Evolutionary conservation across 2,797 vertebrate species (phyloP).

Genomic region (Merluccius polli): DNA sequence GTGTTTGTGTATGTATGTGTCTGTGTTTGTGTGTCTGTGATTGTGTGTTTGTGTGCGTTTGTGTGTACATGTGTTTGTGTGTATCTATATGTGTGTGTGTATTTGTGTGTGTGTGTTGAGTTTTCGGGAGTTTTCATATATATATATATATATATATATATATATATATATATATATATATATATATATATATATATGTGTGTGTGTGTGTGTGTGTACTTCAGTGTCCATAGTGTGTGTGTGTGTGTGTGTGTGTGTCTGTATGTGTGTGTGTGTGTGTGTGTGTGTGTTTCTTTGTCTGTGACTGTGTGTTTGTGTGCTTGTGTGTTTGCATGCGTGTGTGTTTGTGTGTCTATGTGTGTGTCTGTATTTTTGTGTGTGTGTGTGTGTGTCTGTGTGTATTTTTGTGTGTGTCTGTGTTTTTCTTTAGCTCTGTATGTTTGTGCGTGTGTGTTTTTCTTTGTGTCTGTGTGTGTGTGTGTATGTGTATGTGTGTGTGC

Average conservation of each 20-base stretch:
- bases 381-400: background rate
- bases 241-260: background rate
- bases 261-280: background rate
- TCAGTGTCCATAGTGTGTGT: background rate
- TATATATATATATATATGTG: no score
- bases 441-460: no score
- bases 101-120: no score
- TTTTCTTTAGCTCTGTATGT: no score
- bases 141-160: no score
- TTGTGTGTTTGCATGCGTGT: conserved; percentile 2
- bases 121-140: no score
- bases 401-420: background rate
- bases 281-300: background rate
- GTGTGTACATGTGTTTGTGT: no score
- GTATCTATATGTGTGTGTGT: no score
- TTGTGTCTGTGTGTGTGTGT: background rate
- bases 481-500: background rate
- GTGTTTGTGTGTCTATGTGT: background rate
- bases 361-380: background rate
- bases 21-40: background rate
- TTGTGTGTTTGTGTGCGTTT: background rate
- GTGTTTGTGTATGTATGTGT: background rate
- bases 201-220: conserved; percentile 1
- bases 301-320: background rate
- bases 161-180: no score